These are phyloP conservation scores for Drosophila demipolita DNA, from an alignment of 2,888 invertebrate species.

Conservation along the genomic window DNA sequence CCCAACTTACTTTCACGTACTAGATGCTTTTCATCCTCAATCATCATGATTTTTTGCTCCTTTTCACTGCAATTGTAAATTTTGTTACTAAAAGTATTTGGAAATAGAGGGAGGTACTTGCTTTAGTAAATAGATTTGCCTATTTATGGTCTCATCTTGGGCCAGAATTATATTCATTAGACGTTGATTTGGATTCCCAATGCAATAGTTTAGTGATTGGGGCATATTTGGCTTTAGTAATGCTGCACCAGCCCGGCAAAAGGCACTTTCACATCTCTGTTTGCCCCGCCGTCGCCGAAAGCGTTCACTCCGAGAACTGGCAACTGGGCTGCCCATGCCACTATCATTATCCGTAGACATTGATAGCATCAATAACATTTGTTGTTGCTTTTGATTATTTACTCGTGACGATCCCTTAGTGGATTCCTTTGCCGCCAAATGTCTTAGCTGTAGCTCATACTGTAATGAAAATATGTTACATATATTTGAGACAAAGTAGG, in stretches of 20 bases:
- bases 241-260: slow-evolving; percentile 64
- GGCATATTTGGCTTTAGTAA: slow-evolving; percentile 46
- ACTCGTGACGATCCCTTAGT: slow-evolving; percentile 15
- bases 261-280: slow-evolving; percentile 63
- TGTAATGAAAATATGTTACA: slow-evolving; percentile 26
- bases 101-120: slow-evolving; percentile 46
- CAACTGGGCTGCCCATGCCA: slow-evolving; percentile 84
- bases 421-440: slow-evolving; percentile 58
- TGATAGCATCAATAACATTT: slow-evolving; percentile 76
- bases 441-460: slow-evolving; percentile 82
- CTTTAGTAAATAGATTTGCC: slow-evolving; percentile 84
- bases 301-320: slow-evolving; percentile 83
- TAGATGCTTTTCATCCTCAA: slow-evolving; percentile 92
- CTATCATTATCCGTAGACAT: slow-evolving; percentile 83
- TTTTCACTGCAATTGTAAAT: slow-evolving; percentile 87
- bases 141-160: slow-evolving; percentile 87
- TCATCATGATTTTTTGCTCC: slow-evolving; percentile 91
- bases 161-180: slow-evolving; percentile 87
- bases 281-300: slow-evolving; percentile 76
- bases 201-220: slow-evolving; percentile 27
- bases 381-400: slow-evolving; percentile 36
- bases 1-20: slow-evolving; percentile 90
- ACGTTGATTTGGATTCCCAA: slow-evolving; percentile 85
- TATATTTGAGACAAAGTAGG: neutral
- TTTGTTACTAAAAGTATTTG: neutral